Base-by-base conservation (phyloP, 92 coral and sea anemone genomes). In the Paragorgia papillata region DNA sequence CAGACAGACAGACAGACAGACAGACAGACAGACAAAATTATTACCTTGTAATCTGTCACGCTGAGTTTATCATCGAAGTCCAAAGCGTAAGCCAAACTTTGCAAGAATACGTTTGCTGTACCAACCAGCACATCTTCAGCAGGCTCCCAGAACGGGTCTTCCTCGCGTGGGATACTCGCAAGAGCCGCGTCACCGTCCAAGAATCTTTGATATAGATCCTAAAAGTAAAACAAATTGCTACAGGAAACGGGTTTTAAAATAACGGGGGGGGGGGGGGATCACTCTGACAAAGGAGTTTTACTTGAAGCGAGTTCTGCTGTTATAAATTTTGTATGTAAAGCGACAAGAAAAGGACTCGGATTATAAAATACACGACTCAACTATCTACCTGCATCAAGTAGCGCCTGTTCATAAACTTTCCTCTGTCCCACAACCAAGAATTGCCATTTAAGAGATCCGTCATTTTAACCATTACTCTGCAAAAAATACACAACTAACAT, bases 361-460 rank as follows among this genome's bases (percentile, higher is more conserved):
- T n/a, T n/a, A n/a, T n/a, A n/a, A n/a, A n/a, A n/a, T n/a, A n/a
- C n/a, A n/a, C n/a, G 53, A 2, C n/a, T 46, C 15, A 46, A 46
- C 53, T 46, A 46, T 15, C 15, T 62, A 94, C 98, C 97, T 91
- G 97, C 82, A 94, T 94, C 29, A 94, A 67, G 28, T 86, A 94
- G 34, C 97, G 80, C 62, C 98, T 87, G 89, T 94, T 94, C 90
- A 94, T 84, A 69, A 94, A 94, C 76, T 94, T 94, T 21, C 98
- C 98, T 15, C 98, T 90, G 57, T 94, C 98, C 98, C 98, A 94
- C 61, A 94, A 82, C 98, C 98, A 94, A 1, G 90, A 88, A 74
- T 94, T 94, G n/a, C 88, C 94, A 46, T 94, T 94, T 22, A 94
- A 60, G 64, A 94, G 84, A 74, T 84, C 88, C 79, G 90, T 94